phyloP scores from a whole-genome alignment of 1,140 invertebrate species.

The Chlorops oryzae region DNA sequence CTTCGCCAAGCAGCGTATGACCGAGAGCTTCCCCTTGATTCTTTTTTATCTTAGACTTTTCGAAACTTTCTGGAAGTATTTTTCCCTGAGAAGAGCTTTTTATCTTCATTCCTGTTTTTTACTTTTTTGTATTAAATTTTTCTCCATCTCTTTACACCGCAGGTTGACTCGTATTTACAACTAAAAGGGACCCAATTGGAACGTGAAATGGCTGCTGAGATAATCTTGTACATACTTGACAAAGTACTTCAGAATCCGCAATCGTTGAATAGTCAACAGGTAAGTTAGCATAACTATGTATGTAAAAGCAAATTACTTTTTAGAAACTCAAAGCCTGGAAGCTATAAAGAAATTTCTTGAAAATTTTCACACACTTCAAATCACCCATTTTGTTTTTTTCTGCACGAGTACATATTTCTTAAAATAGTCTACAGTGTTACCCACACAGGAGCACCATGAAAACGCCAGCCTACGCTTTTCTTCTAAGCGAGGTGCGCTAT shows the following conservation, averaged over 20 bases:
- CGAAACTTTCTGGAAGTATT: background rate
- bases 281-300: conserved; percentile 27
- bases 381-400: no score
- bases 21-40: no score
- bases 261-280: conserved; percentile 48
- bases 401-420: no score
- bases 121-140: background rate
- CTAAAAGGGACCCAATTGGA: conserved; percentile 46
- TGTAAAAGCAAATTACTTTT: no score
- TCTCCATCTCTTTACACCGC: conserved; percentile 25
- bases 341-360: no score
- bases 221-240: conserved; percentile 45
- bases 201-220: conserved; percentile 47
- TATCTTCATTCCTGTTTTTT: background rate
- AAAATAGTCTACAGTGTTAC: no score
- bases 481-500: no score
- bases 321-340: no score
- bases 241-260: conserved; percentile 47
- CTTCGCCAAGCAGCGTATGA: no score
- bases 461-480: no score
- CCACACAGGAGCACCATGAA: no score
- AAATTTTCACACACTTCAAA: no score
- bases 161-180: conserved; percentile 46
- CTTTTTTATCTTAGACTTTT: background rate
- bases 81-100: background rate